Evolutionary conservation across 2,113 vertebrate species (phyloP).

Genomic region (Pitta sordida): DNA sequence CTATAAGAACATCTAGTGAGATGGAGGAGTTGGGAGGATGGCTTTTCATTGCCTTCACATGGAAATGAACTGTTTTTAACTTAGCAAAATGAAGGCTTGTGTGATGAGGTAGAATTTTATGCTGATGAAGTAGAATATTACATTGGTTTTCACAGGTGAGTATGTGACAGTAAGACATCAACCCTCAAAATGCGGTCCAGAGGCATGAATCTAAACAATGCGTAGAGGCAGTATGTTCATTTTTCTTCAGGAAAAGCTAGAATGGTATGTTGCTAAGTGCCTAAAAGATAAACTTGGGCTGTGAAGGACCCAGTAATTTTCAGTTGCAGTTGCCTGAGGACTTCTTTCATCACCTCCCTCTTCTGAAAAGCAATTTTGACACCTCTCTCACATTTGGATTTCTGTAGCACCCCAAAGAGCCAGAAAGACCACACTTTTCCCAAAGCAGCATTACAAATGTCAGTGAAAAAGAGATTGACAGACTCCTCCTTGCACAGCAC

Average conservation of each 20-base stretch:
- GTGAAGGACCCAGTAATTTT: background rate
- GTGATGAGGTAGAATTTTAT: background rate
- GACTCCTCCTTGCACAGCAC: accelerated
- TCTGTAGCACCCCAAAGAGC: background rate
- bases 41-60: background rate
- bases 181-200: background rate
- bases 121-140: background rate
- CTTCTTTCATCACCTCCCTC: background rate
- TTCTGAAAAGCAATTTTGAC: background rate
- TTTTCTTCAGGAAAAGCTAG: background rate
- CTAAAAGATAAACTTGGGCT: background rate
- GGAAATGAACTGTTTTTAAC: background rate
- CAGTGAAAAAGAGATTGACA: background rate
- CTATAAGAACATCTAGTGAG: background rate
- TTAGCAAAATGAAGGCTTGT: background rate
- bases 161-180: background rate
- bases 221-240: background rate
- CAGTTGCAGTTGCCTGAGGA: background rate
- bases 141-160: accelerated
- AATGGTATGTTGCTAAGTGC: background rate
- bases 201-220: background rate
- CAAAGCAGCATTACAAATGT: background rate
- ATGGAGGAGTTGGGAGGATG: background rate
- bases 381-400: background rate
- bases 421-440: background rate